Conservation (phyloP, 2,113 vertebrate genomes). For the Hyperoodon ampullatus region DNA sequence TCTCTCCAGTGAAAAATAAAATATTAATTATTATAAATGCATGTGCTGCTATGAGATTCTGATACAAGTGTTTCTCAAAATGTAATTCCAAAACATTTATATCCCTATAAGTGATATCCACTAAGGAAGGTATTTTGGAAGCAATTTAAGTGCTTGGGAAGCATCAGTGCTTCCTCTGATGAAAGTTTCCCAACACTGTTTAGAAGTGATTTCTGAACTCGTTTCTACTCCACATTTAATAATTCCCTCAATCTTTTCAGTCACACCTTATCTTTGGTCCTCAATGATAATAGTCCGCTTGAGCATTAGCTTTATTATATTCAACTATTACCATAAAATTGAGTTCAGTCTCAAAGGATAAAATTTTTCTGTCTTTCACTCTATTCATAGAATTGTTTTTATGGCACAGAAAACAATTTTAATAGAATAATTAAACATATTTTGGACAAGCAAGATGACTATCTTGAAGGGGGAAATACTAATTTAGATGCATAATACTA, state of each 20-base stretch:
- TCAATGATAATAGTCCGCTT: background rate
- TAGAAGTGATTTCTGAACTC: background rate
- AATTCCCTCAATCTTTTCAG: background rate
- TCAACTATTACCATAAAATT: constrained; percentile 32
- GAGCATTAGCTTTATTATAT: constrained; percentile 29
- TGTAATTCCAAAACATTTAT: background rate
- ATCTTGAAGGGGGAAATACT: constrained; percentile 20
- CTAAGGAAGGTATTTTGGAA: background rate
- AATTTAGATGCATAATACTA: constrained; percentile 32
- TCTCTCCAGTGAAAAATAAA: background rate
- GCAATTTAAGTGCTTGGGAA: background rate
- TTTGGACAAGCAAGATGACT: constrained; percentile 24
- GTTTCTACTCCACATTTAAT: background rate
- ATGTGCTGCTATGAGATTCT: background rate
- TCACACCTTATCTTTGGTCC: background rate
- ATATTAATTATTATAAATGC: background rate
- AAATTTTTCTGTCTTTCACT: background rate
- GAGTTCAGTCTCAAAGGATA: constrained; percentile 23
- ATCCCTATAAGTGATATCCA: background rate
- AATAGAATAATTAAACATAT: constrained; percentile 56
- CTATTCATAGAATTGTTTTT: constrained; percentile 42
- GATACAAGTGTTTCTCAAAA: background rate
- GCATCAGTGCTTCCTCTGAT: background rate
- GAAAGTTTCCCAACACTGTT: background rate
- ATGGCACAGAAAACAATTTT: constrained; percentile 36